Percentiles rank a stretch among this genome's conserved stretches.
phyloP scores from a whole-genome alignment of 2,797 vertebrate genomes.

The Synanceia verrucosa region DNA sequence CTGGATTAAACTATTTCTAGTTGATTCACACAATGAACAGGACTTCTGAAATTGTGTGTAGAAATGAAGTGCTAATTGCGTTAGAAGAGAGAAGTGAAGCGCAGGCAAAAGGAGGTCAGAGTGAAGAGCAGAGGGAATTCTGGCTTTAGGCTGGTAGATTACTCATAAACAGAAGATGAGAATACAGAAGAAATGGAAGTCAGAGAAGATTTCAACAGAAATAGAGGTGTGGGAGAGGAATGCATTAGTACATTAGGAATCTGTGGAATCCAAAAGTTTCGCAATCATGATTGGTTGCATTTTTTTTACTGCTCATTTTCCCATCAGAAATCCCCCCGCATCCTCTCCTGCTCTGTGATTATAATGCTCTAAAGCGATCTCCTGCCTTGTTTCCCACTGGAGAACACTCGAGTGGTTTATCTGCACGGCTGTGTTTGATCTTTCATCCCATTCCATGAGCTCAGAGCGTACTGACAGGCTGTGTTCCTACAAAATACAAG shows the following conservation, averaged over 20 bases:
- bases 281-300: constrained; percentile 4
- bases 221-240: neutral
- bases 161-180: constrained; percentile 53
- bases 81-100: constrained; percentile 31
- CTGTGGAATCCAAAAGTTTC: constrained; percentile 25
- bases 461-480: constrained; percentile 48
- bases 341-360: constrained; percentile 29
- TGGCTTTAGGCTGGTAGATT: constrained; percentile 56
- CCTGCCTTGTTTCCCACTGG: constrained; percentile 33
- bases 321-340: neutral
- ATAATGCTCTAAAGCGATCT: constrained; percentile 48
- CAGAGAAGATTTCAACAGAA: constrained; percentile 1
- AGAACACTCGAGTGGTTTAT: constrained; percentile 60
- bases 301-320: constrained; percentile 6
- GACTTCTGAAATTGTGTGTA: constrained; percentile 21
- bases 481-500: constrained; percentile 39
- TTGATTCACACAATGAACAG: constrained; percentile 27
- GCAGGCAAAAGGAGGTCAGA: constrained; percentile 70
- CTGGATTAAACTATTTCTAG: constrained; percentile 34
- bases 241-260: constrained; percentile 15
- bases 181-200: constrained; percentile 13
- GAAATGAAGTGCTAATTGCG: constrained; percentile 52
- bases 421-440: constrained; percentile 65
- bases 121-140: constrained; percentile 52
- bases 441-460: constrained; percentile 62